phyloP scores from a whole-genome alignment of 2,888 invertebrate genomes.

The Lithophane ornitopus region DNA sequence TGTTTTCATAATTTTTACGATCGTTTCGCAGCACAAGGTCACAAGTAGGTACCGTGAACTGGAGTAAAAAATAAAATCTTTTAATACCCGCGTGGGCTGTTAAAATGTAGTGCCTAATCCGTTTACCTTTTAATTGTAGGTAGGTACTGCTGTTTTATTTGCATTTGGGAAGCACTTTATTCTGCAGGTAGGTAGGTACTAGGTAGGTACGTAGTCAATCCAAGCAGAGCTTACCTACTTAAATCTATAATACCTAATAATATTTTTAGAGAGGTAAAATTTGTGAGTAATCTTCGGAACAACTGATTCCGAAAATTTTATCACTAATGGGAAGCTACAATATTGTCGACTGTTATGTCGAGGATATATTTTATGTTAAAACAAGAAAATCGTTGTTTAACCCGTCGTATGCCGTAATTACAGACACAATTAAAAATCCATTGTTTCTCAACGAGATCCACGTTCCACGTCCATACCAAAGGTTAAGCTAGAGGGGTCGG shows the following conservation, averaged over 20 bases:
- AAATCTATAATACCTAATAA: neutral
- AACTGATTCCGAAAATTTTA: neutral
- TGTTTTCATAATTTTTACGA: slow-evolving; percentile 21
- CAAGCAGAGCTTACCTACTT: slow-evolving; percentile 11
- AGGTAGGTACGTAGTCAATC: neutral
- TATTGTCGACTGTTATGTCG: neutral
- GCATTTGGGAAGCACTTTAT: slow-evolving; percentile 17
- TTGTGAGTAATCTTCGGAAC: neutral
- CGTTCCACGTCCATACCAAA: no score
- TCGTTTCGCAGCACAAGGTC: slow-evolving; percentile 10
- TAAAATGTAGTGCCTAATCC: slow-evolving; percentile 28
- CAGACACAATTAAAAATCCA: no score
- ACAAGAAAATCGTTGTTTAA: no score
- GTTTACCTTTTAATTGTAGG: slow-evolving; percentile 14
- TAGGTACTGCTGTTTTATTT: slow-evolving; percentile 25
- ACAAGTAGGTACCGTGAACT: slow-evolving; percentile 4
- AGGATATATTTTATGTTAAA: no score
- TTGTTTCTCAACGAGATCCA: no score
- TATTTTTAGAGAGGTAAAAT: neutral
- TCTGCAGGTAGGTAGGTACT: neutral
- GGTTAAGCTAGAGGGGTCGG: no score
- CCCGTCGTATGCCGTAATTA: no score
- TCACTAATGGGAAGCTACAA: neutral
- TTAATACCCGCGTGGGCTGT: slow-evolving; percentile 6
- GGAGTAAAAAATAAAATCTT: slow-evolving; percentile 13